These are phyloP conservation scores for Archaeoteleia sp. DNA, from an alignment of 2,888 invertebrate genomes.

Conservation along the genomic window DNA sequence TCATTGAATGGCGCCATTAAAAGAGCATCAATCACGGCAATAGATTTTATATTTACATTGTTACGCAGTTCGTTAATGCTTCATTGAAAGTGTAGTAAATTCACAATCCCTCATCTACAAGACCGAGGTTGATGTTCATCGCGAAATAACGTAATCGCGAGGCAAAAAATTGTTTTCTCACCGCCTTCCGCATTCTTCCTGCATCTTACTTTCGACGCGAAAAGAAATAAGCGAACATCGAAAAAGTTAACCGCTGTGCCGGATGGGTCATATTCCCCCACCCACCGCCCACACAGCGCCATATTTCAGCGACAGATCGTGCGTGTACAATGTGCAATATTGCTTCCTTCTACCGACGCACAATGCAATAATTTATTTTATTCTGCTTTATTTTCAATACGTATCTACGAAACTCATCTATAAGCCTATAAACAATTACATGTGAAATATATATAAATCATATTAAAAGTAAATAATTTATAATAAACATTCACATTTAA, in stretches of 20 bases:
- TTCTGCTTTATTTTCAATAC: slow-evolving; percentile 11
- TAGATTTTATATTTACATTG: slow-evolving; percentile 35
- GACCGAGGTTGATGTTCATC: slow-evolving; percentile 30
- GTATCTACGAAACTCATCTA: too few relatives aligned
- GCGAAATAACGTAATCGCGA: slow-evolving; percentile 12
- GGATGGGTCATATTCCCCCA: slow-evolving; percentile 16
- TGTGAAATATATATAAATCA: too few relatives aligned
- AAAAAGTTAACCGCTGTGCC: slow-evolving; percentile 10
- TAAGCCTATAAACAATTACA: too few relatives aligned
- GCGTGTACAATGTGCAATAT: slow-evolving; percentile 17
- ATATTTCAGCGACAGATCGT: slow-evolving; percentile 13
- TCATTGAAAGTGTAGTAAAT: slow-evolving; percentile 37
- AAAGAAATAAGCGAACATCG: slow-evolving; percentile 16
- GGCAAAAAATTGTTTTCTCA: slow-evolving; percentile 14
- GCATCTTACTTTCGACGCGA: slow-evolving; percentile 4
- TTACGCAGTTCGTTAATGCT: slow-evolving; percentile 37
- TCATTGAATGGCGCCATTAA: slow-evolving; percentile 17
- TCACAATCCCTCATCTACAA: slow-evolving; percentile 13
- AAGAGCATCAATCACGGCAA: slow-evolving; percentile 28
- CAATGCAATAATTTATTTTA: slow-evolving; percentile 28
- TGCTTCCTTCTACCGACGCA: slow-evolving; percentile 1
- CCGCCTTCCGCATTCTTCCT: slow-evolving; percentile 29
- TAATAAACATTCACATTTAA: too few relatives aligned
- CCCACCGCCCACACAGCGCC: slow-evolving; percentile 20
- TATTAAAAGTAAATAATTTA: too few relatives aligned